Evolutionary conservation across 2,797 vertebrate genomes (phyloP), one percentile per base, ranked within the genome.

Genomic region (Xenentodon cancila): DNA sequence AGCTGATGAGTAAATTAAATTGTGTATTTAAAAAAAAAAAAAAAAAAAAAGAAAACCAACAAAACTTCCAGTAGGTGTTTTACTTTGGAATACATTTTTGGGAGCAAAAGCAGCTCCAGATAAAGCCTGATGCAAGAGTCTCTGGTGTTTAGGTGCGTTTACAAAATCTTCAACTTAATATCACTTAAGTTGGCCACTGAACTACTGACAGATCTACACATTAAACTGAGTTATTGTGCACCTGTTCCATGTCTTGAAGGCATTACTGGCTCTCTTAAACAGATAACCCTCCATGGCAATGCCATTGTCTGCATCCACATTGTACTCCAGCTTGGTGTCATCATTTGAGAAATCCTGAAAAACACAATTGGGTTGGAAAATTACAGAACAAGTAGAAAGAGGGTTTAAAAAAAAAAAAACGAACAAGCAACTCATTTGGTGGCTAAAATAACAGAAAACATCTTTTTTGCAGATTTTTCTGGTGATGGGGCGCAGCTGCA

Each of bases 161-260:
- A 40, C 13, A 40, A 6, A 32, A 6, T 32, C 34, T 37, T 37
- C 3, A 37, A 37, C 34, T 54, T 30, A 17, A 58, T 25, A 25
- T 25, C 25, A 25, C 25, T 25, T 25, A n/a, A n/a, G 25, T 42
- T 9, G 0, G 42, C 51, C 27, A 48, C 32, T n/a, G 0, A 43
- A 18, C 1, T 22, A 17, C 46, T 64, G 11, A 64, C 25, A 12
- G 25, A 61, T 48, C 44, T 50, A 21, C 7, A 9, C 45, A 58
- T 7, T 45, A 30, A 60, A 55, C 12, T 17, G 0, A 12, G 7
- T 7, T 11, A 50, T 15, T 22, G 3, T 27, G 17, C 91, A 99
- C 98, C 98, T 97, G 93, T 99, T 99, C 97, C 97, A 99, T 44
- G 97, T 98, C 92, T 98, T 99, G 91, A 99, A 99, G 77, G 97